Base-by-base conservation (phyloP, 2,113 vertebrate species). In the Piaya cayana region DNA sequence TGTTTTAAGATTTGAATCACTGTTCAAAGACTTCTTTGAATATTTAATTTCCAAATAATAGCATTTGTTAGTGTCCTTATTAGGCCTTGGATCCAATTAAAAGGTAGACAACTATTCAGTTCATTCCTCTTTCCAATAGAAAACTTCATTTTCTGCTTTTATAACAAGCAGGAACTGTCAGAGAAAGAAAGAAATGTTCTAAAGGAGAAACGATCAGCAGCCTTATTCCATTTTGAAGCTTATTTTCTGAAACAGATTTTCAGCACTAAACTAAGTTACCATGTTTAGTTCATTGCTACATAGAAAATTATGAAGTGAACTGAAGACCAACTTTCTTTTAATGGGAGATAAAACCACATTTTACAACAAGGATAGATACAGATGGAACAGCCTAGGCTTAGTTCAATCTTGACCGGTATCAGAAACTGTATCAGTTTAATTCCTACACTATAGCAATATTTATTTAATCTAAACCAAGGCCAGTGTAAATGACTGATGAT, bases 21-120 rank as follows among this genome's bases (percentile, higher is more conserved):
- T 74, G 83, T 87, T 95, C 94, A 95, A 96, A 96, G 70, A 94
- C 32, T 88, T 88, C 37, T 85, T 75, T 96, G 91, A 97, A 94
- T 81, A 74, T 71, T 92, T 90, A 86, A 96, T 60, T 96, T 93
- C 56, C 82, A 97, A 97, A 92, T 90, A 88, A 96, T 27, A 96
- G 82, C 71, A 95, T 82, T 71, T 77, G 88, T 94, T 95, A 94
- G 93, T 97, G 88, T 86, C 93, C 69, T 95, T 89, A 95, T 84
- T 82, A 96, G 70, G 74, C 70, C 74, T 92, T 86, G 85, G 63
- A 81, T 90, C 59, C 45, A 96, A 81, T 95, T 95, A 96, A 96
- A 92, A 77, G 86, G 69, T 82, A 95, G 63, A 63, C 70, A 92
- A 82, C 74, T 80, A 92, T 50, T 92, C 71, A 95, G 87, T 67